These are phyloP conservation scores for Pocota personata DNA, from an alignment of 2,888 invertebrate genomes.

Conservation along the genomic window DNA sequence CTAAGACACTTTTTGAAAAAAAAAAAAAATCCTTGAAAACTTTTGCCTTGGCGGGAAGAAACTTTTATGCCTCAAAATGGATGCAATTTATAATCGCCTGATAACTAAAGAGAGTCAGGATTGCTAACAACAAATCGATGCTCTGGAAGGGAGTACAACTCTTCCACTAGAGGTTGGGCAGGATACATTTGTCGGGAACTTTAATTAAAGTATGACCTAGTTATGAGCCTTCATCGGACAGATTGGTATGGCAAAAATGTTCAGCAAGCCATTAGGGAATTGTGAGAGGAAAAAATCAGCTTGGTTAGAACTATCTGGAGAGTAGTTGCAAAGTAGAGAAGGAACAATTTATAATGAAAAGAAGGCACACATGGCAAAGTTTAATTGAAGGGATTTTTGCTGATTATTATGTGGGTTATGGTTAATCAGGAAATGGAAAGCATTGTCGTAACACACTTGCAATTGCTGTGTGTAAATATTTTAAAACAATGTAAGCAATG, in stretches of 20 bases:
- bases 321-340: not conserved
- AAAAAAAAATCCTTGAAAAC: slow-evolving; percentile 14
- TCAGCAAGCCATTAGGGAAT: not conserved
- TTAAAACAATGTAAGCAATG: too few species aligned
- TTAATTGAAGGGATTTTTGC: not conserved
- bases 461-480: too few species aligned
- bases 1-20: slow-evolving; percentile 4
- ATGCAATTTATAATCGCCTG: slow-evolving; percentile 24
- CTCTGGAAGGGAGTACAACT: too few species aligned
- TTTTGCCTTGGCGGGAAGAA: not conserved
- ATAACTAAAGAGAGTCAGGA: not conserved
- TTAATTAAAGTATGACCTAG: slow-evolving; percentile 44
- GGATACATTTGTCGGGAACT: slow-evolving; percentile 15
- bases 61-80: slow-evolving; percentile 5
- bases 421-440: too few species aligned
- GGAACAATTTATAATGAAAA: too few species aligned
- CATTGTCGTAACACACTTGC: too few species aligned
- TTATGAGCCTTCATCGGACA: slow-evolving; percentile 20
- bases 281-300: not conserved
- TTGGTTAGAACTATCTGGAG: not conserved
- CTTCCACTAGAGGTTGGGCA: too few species aligned
- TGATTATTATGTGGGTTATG: too few species aligned
- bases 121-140: not conserved
- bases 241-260: not conserved
- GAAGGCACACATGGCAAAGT: not conserved